Conservation (phyloP, 2,888 invertebrate species). For the Glyphotaelius pellucidus region DNA sequence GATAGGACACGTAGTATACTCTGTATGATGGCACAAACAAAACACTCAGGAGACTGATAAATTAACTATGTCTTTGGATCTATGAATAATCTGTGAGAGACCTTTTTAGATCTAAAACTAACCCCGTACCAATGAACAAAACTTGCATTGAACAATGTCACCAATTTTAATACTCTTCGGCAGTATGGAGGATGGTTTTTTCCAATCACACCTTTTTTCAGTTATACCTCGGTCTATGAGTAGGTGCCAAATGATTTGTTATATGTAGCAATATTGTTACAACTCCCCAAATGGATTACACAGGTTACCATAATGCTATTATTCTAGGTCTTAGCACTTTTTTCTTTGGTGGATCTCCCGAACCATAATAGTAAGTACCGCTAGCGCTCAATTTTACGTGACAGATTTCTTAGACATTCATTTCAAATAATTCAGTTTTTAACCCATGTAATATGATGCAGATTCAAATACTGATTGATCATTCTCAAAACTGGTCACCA, state of each 20-base stretch:
- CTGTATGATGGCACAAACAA: not conserved
- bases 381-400: not conserved
- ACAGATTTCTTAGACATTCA: not conserved
- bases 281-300: not conserved
- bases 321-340: not conserved
- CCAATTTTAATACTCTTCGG: not conserved
- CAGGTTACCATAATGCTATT: not conserved
- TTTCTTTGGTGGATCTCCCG: not conserved
- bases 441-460: no score
- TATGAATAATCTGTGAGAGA: not conserved
- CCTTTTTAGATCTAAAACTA: not conserved
- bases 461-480: not conserved
- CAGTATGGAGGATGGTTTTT: not conserved
- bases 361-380: not conserved
- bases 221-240: not conserved
- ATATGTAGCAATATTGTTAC: not conserved
- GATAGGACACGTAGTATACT: not conserved
- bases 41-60: not conserved
- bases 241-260: not conserved
- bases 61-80: not conserved
- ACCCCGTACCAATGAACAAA: not conserved
- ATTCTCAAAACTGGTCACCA: not conserved
- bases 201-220: not conserved
- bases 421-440: no score
- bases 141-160: not conserved